Percentiles rank a stretch among this genome's conserved stretches.
These are phyloP conservation scores for Zaprionus tsacasi DNA, from an alignment of 1,140 invertebrate genomes.

Conservation along the genomic window DNA sequence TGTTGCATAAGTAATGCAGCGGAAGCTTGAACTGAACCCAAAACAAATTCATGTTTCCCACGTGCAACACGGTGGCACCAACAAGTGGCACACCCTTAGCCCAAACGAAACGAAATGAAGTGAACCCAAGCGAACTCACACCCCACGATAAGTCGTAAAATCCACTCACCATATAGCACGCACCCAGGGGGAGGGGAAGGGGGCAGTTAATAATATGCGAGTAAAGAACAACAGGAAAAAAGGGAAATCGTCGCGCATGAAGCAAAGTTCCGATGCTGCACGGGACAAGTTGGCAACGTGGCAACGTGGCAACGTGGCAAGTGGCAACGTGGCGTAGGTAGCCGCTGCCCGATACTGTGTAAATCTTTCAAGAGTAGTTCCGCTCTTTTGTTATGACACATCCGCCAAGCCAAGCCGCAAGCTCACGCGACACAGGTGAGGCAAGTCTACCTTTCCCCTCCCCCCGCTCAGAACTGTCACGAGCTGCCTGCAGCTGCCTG, in stretches of 20 bases:
- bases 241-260: conserved; percentile 58
- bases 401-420: not conserved
- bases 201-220: conserved; percentile 66
- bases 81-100: conserved; percentile 74
- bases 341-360: conserved; percentile 38
- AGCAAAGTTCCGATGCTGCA: conserved; percentile 62
- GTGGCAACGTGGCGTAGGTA: conserved; percentile 10
- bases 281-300: conserved; percentile 18
- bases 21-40: conserved; percentile 43
- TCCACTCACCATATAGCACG: conserved; percentile 65
- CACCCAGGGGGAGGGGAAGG: conserved; percentile 44
- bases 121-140: not conserved
- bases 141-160: conserved; percentile 28
- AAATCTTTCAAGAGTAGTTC: conserved; percentile 84
- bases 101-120: not conserved
- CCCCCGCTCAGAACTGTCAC: conserved; percentile 21
- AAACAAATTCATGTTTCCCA: conserved; percentile 59
- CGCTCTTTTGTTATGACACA: conserved; percentile 73
- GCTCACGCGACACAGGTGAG: not conserved
- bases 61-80: conserved; percentile 62
- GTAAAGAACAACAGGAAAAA: conserved; percentile 51
- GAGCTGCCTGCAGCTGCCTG: conserved; percentile 55
- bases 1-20: conserved; percentile 39
- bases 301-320: conserved; percentile 21
- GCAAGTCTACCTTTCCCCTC: not conserved